Base-by-base conservation (phyloP, 2,888 invertebrate species). In the Ditula angustiorana region DNA sequence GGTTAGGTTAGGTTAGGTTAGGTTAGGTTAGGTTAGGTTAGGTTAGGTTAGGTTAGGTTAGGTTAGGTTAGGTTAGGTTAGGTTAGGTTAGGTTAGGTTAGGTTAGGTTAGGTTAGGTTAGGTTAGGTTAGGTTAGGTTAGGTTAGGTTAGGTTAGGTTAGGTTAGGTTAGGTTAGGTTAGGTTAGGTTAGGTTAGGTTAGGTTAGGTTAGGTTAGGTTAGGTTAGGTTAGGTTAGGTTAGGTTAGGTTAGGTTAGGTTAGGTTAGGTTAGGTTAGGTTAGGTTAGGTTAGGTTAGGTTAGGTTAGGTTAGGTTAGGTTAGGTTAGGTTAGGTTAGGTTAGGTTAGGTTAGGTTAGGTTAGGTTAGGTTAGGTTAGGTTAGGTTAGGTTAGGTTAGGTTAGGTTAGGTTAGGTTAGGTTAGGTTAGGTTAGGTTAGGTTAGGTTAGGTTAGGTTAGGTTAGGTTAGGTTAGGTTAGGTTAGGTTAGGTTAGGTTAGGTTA, bases 351-450 rank as follows among this genome's bases (percentile, higher is more conserved):
- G 61, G 61, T 67, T 64, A 61, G 67, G 60, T 67, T 64, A 50
- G 67, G 64, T 67, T 64, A 61, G 64, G 67, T 67, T 64, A 67
- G 67, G 67, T 67, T 67, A 61, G 64, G 67, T 63, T 67, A 57
- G 64, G 67, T 67, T 64, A 64, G 67, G 67, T 67, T n/a, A 56
- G 63, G 63, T 63, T 64, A 57, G 59, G 61, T 67, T 62, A 62
- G 62, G 62, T 52, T 57, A 52, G 65, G 65, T 65, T 65, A 35
- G 60, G 65, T 65, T 60, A 60, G 65, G 65, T 65, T 60, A 60
- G 65, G 58, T 63, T 63, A 52, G 52, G 63, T 63, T 63, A 57
- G 62, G 56, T 57, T 57, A 56, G 57, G 56, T 63, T 57, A 52
- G 52, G 58, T 63, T 57, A n/a, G 57, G 57, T 58, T 58, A 44